Evolutionary conservation across 2,797 vertebrate species (phyloP).

Genomic region (Denticeps clupeoides): DNA sequence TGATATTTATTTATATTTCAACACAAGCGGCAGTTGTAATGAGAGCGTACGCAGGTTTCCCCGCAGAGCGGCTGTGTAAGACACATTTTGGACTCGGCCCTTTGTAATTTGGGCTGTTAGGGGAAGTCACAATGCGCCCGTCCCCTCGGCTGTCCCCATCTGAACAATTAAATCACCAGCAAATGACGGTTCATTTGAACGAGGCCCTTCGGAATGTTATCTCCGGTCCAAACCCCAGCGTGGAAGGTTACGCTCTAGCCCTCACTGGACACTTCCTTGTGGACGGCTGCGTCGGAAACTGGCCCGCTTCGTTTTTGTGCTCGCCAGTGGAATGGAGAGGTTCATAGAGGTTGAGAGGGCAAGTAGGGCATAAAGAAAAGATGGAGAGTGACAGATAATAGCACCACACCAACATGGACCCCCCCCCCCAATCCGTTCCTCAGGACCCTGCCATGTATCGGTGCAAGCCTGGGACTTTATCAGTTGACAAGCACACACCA

Average conservation of each 20-base stretch:
- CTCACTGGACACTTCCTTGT: not conserved
- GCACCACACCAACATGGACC: no score
- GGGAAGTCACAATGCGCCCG: no score
- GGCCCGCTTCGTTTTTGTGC: no score
- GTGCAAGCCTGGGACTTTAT: no score
- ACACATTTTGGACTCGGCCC: slow-evolving; percentile 27
- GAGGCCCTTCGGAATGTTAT: slow-evolving; percentile 33
- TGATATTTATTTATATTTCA: slow-evolving; percentile 36
- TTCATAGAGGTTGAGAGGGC: no score
- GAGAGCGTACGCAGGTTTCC: slow-evolving; percentile 39
- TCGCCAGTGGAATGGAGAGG: no score
- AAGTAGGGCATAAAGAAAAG: slow-evolving; percentile 13
- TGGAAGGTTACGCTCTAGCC: slow-evolving; percentile 14
- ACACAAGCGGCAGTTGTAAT: slow-evolving; percentile 41
- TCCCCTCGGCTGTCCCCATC: slow-evolving; percentile 31
- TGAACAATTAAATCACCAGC: slow-evolving; percentile 40
- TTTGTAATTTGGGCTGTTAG: slow-evolving; percentile 40
- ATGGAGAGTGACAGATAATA: slow-evolving; percentile 22
- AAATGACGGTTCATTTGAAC: slow-evolving; percentile 39
- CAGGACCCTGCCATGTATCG: no score
- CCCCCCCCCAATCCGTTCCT: no score
- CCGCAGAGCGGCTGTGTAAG: slow-evolving; percentile 36
- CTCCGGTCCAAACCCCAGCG: slow-evolving; percentile 39
- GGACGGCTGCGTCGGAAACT: no score
- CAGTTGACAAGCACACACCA: no score